phyloP scores from a whole-genome alignment of 2,113 vertebrate species.

The Rhea pennata region DNA sequence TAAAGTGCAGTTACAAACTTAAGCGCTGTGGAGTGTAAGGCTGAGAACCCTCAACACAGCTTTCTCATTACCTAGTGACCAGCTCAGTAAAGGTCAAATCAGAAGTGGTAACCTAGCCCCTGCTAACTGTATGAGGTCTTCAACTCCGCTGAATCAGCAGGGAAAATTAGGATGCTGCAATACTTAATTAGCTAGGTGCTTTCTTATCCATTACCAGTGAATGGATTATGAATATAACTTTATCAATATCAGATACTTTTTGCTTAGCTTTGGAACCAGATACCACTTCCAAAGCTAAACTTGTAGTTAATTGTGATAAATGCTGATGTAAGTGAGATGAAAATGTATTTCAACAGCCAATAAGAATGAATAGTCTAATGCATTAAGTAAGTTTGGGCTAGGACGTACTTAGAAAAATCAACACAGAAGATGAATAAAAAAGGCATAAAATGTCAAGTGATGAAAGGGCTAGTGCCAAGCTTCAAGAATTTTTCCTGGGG shows the following conservation, averaged over 20 bases:
- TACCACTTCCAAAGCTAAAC: too few relatives aligned
- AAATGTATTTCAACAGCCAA: neutral
- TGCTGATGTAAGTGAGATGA: neutral
- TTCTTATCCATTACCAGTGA: neutral
- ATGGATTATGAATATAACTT: accelerated
- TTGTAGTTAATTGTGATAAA: neutral
- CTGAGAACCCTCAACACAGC: too few relatives aligned
- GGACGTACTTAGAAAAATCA: neutral
- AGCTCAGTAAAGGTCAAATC: neutral
- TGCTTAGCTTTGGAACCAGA: neutral
- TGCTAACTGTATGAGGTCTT: accelerated
- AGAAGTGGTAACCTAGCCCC: accelerated
- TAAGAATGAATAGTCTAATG: neutral
- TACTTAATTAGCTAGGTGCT: neutral
- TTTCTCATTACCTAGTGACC: accelerated
- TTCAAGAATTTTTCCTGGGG: accelerated
- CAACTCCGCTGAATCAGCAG: neutral
- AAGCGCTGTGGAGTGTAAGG: neutral
- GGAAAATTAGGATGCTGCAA: neutral
- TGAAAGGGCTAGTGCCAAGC: neutral
- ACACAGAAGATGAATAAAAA: neutral
- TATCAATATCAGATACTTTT: neutral
- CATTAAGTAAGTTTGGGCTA: neutral
- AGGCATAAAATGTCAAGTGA: neutral
- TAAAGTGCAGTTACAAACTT: accelerated